These are phyloP conservation scores for Neosalanx taihuensis DNA, from an alignment of 2,797 vertebrate species.

Conservation along the genomic window DNA sequence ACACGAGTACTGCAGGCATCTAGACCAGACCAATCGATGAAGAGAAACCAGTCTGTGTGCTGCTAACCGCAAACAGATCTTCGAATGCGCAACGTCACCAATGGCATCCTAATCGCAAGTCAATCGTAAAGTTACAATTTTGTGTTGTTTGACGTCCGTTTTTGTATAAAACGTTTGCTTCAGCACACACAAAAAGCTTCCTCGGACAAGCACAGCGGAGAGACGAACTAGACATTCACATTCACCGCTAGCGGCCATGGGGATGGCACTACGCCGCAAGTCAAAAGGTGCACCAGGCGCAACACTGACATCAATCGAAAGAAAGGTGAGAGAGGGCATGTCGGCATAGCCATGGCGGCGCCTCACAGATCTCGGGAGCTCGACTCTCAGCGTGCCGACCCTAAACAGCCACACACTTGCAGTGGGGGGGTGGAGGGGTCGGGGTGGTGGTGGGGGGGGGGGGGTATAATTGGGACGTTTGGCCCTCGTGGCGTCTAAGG, in stretches of 20 bases:
- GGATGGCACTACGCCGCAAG: slow-evolving; percentile 63
- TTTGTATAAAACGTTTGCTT: slow-evolving; percentile 14
- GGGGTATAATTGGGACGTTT: background rate
- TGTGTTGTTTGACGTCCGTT: slow-evolving; percentile 8
- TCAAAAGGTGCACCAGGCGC: slow-evolving; percentile 68
- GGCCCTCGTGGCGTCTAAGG: background rate
- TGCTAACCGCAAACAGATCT: slow-evolving; percentile 17
- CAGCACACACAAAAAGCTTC: slow-evolving; percentile 75
- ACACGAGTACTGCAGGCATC: slow-evolving; percentile 9
- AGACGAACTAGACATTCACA: slow-evolving; percentile 65
- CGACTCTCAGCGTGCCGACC: slow-evolving; percentile 65
- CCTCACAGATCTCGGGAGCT: slow-evolving; percentile 69
- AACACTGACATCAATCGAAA: slow-evolving; percentile 63
- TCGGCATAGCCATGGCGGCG: slow-evolving; percentile 72
- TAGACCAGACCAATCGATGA: slow-evolving; percentile 42
- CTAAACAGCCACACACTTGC: slow-evolving; percentile 45
- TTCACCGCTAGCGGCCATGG: slow-evolving; percentile 66
- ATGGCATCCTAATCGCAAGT: too few relatives aligned
- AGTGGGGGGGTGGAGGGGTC: background rate
- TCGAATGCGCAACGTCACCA: background rate
- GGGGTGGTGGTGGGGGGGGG: slow-evolving; percentile 23
- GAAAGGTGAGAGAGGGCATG: slow-evolving; percentile 69
- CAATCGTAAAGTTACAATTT: background rate
- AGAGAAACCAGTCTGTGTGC: slow-evolving; percentile 73
- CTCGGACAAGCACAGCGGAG: slow-evolving; percentile 39